phyloP scores from a whole-genome alignment of 2,888 invertebrate genomes.

The Andricus quercusramuli region DNA sequence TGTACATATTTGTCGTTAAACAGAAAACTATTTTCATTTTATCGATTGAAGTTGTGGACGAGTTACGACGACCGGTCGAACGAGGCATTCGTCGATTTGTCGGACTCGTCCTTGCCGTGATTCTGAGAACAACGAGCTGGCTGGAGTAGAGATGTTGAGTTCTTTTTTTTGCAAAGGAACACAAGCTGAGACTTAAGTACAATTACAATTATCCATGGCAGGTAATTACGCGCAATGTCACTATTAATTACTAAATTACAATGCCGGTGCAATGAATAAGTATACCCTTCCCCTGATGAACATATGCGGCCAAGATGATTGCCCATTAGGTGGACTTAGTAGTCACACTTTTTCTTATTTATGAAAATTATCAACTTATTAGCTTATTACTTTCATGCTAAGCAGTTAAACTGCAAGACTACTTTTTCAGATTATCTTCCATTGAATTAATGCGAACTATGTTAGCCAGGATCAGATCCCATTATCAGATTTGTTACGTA shows the following conservation, averaged over 20 bases:
- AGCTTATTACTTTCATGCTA: background rate
- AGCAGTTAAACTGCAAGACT: background rate
- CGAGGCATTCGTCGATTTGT: slow-evolving; percentile 57
- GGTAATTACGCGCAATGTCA: slow-evolving; percentile 74
- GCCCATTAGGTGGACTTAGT: background rate
- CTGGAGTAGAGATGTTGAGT: slow-evolving; percentile 44
- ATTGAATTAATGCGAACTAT: background rate
- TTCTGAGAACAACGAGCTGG: slow-evolving; percentile 66
- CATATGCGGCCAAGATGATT: background rate
- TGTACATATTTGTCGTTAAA: slow-evolving; percentile 52
- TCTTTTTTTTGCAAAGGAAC: slow-evolving; percentile 56
- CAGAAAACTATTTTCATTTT: slow-evolving; percentile 55
- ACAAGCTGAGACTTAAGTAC: slow-evolving; percentile 60
- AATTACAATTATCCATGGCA: slow-evolving; percentile 72
- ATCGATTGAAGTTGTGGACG: slow-evolving; percentile 51
- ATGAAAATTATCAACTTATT: slow-evolving; percentile 29
- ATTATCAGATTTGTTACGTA: slow-evolving; percentile 15
- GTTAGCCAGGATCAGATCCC: background rate
- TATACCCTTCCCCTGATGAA: slow-evolving; percentile 10
- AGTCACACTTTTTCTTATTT: slow-evolving; percentile 14
- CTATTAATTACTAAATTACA: slow-evolving; percentile 75
- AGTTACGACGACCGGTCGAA: slow-evolving; percentile 44
- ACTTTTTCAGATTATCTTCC: slow-evolving; percentile 13
- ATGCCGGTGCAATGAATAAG: slow-evolving; percentile 51
- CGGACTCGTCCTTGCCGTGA: slow-evolving; percentile 63